Evolutionary conservation across 2,797 vertebrate genomes (phyloP).

Genomic region (Helostoma temminkii): DNA sequence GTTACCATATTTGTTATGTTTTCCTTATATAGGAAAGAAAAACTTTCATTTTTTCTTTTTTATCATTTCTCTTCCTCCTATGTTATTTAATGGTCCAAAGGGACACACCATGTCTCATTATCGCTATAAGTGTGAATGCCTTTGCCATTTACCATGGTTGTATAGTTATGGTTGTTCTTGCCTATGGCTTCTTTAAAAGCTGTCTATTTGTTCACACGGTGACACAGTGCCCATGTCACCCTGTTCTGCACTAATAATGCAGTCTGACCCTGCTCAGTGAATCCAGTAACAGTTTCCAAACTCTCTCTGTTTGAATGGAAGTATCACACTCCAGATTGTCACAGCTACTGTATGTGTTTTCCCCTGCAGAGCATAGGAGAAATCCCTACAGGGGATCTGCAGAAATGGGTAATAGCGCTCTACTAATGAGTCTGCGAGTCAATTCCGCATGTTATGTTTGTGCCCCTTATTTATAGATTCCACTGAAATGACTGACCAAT

Average conservation of each 20-base stretch:
- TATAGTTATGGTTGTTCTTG: not conserved
- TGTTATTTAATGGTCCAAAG: too few relatives aligned
- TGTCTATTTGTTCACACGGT: not conserved
- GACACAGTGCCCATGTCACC: not conserved
- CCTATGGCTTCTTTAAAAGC: not conserved
- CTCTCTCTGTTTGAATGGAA: not conserved
- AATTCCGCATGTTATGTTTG: not conserved
- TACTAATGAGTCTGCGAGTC: not conserved
- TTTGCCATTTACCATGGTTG: not conserved
- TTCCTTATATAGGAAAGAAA: too few relatives aligned
- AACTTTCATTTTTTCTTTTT: too few relatives aligned
- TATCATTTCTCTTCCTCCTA: too few relatives aligned
- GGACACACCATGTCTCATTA: not conserved
- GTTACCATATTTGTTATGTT: too few relatives aligned
- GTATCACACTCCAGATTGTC: too few relatives aligned
- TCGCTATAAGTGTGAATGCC: too few relatives aligned
- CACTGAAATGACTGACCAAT: too few relatives aligned
- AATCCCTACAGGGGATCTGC: not conserved
- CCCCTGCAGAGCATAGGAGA: not conserved
- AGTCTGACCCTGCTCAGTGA: not conserved
- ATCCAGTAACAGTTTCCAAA: not conserved
- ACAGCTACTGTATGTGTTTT: not conserved
- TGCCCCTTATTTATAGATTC: too few relatives aligned
- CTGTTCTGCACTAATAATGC: not conserved
- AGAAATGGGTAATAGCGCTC: not conserved